Evolutionary conservation across 2,888 invertebrate species (phyloP), one percentile per base, ranked within the genome.

Genomic region (Caenorhabditis sulstoni): DNA sequence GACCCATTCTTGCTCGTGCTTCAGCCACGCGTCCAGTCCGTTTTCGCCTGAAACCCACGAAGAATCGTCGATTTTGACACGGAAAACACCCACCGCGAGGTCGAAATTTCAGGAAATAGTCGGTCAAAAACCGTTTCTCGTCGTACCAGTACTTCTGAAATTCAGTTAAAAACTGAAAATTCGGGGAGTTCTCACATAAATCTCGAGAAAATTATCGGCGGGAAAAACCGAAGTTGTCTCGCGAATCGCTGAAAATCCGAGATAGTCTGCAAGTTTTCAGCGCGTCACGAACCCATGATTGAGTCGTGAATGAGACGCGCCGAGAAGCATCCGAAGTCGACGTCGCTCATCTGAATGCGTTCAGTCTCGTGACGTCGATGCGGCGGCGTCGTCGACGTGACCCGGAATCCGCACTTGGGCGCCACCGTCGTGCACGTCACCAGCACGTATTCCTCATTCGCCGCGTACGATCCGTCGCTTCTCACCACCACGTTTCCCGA

Each of bases 1-100:
- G 14, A 71, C 71, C 71, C 71, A 71, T n/a, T 35, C 20, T 9
- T 45, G 29, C n/a, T 62, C 62, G 35, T 53, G 20, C 0, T 7
- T 22, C 12, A 35, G 45, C 14, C 37, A 18, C 8, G 4, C 29
- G 3, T 29, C 29, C 29, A 7, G 29, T 16, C 22, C 8, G n/a
- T 18, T 16, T 16, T 44, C n/a, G 12, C 29, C 49, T 7, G 47
- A 14, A 16, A 29, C 45, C n/a, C 7, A 7, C 16, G 45, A 22
- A 29, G 7, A 45, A 45, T 14, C 14, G 4, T 29, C 29, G 3
- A 5, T 29, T 29, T 29, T 29, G 3, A 7, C n/a, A 29, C 29
- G 9, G 22, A n/a, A 29, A 59, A n/a, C 14, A 14, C 16, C n/a
- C 12, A 49, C 49, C 22, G 5, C 8, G 5, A 9, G 52, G 52